Base-by-base conservation (phyloP, 64 coral and sea anemone genomes). In the Pocillopora verrucosa region DNA sequence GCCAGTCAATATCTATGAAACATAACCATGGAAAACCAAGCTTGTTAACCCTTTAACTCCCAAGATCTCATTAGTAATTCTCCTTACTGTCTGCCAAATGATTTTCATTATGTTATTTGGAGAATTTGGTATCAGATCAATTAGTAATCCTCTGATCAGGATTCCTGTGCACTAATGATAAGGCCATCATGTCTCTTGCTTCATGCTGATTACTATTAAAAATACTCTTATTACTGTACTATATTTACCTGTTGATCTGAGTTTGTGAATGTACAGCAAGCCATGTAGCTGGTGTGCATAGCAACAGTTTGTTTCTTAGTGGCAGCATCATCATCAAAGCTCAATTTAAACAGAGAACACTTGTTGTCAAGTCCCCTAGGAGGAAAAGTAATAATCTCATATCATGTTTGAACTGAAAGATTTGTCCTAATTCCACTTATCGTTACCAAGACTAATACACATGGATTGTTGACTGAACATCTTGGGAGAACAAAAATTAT, bases 251-350 rank as follows among this genome's bases (percentile, higher is more conserved):
- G 94, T 59, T 96, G 94, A 24, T 96, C 94, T 17, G 94, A 96
- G 72, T 90, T 90, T 57, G 94, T 85, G 65, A 96, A 96, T 30
- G 60, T 69, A 38, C 95, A 96, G 63, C 95, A 96, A 22, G 95
- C 86, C 88, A 96, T 87, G 68, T 93, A 96, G 60, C 95, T 96
- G 77, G 95, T 96, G 56, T 96, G 95, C 95, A 96, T 91, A 60
- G 95, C 95, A 67, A 96, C 95, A 51, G 95, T 93, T 75, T 96
- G 91, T 76, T 96, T 96, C 84, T 93, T 96, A 20, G 91, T 73
- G 72, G 86, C 79, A 73, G 64, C 83, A 22, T 93, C 87, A 51
- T 96, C 91, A 34, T 96, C 95, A 79, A 91, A 96, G 60, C 91
- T 93, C 88, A 93, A 79, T 41, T 89, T 86, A 74, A 93, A 93